phyloP scores from a whole-genome alignment of 1,140 invertebrate species.

The Amyelois transitella region DNA sequence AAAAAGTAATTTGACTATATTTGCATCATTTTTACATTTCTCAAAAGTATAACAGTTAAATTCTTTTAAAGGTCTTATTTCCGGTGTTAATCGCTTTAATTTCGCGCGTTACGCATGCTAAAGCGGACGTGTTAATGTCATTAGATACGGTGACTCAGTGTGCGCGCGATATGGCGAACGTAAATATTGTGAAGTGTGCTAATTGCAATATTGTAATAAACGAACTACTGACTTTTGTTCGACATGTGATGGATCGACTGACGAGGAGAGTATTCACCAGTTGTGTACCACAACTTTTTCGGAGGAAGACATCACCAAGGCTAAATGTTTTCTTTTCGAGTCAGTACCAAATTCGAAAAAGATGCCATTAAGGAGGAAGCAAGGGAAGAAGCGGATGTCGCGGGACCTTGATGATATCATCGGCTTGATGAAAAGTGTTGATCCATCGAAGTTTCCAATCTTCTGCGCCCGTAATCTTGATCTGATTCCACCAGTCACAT shows the following conservation, averaged over 20 bases:
- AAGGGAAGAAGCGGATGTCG: background rate
- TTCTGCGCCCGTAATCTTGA: slow-evolving; percentile 8
- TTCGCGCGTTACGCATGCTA: too few relatives aligned
- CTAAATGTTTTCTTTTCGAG: background rate
- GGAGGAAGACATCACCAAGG: background rate
- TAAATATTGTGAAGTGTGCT: background rate
- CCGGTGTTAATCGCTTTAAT: too few relatives aligned
- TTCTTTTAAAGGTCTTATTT: too few relatives aligned
- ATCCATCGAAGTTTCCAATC: background rate
- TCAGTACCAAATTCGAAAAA: background rate
- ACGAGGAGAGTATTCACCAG: background rate
- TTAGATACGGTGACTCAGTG: background rate
- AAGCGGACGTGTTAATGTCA: too few relatives aligned
- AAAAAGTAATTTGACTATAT: slow-evolving; percentile 5
- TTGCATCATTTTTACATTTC: too few relatives aligned
- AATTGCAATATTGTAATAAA: background rate
- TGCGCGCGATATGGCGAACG: background rate
- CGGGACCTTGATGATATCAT: background rate
- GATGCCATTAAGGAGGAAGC: background rate
- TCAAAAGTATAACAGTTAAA: too few relatives aligned
- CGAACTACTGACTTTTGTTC: background rate
- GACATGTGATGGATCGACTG: background rate
- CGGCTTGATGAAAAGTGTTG: background rate
- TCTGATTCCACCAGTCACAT: slow-evolving; percentile 10
- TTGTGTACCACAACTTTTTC: background rate